A percentile compares a stretch with the other conserved stretches of the same genome.
Conservation (phyloP, 2,888 invertebrate species). For the Sisyra nigra region DNA sequence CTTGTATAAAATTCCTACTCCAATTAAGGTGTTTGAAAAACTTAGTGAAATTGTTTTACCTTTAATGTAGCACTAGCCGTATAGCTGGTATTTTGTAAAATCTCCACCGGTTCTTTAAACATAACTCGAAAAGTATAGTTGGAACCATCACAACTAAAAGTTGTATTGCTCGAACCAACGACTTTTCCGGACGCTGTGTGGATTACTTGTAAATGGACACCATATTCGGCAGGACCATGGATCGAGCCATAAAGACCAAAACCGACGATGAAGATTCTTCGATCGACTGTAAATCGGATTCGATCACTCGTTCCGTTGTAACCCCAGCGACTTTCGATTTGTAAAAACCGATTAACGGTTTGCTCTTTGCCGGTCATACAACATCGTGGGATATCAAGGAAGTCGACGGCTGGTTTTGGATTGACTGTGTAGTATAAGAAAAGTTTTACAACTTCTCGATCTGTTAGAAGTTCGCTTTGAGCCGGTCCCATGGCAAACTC, state of each 20-base stretch:
- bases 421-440: conserved; percentile 57
- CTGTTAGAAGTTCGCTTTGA: conserved; percentile 56
- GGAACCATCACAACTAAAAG: conserved; percentile 64
- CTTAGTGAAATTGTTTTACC: conserved; percentile 28
- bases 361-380: conserved; percentile 66
- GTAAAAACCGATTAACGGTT: conserved; percentile 52
- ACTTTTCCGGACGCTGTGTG: conserved; percentile 60
- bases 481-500: conserved; percentile 68
- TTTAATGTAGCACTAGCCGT: conserved; percentile 66
- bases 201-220: conserved; percentile 59
- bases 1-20: too few relatives aligned
- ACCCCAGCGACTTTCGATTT: conserved; percentile 69
- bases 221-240: conserved; percentile 61
- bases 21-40: too few relatives aligned
- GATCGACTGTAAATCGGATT: conserved; percentile 66
- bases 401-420: conserved; percentile 58
- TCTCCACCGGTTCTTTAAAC: conserved; percentile 75
- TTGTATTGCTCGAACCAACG: conserved; percentile 55
- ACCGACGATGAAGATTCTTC: conserved; percentile 66
- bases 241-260: conserved; percentile 75
- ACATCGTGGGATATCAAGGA: conserved; percentile 54
- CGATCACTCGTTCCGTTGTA: conserved; percentile 61
- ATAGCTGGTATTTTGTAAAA: conserved; percentile 60
- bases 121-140: conserved; percentile 60
- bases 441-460: conserved; percentile 57